A percentile compares a stretch with the other conserved stretches of the same genome.
phyloP scores from a whole-genome alignment of 2,113 vertebrate genomes.

The Sitta europaea region DNA sequence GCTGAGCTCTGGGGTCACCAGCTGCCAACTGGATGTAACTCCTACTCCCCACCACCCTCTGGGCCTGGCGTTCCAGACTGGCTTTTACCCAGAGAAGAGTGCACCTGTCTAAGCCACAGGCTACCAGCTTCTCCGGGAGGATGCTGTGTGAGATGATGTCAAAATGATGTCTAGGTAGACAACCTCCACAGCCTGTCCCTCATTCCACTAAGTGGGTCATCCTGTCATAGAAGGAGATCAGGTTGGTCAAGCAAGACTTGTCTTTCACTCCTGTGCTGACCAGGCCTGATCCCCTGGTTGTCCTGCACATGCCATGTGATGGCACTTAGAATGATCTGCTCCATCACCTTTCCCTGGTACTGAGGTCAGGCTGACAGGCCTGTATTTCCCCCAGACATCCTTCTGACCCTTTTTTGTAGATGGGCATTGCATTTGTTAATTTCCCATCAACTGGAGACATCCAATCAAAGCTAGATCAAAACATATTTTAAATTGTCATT shows the following conservation, averaged over 20 bases:
- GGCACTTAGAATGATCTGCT: neutral
- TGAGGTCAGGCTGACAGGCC: neutral
- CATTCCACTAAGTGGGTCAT: neutral
- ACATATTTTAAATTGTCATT: neutral
- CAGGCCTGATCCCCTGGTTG: no score
- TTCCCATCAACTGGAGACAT: neutral
- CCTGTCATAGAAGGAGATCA: neutral
- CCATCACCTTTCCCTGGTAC: neutral
- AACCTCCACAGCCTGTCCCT: neutral
- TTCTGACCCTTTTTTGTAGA: neutral
- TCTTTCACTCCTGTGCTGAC: neutral
- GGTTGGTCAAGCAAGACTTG: neutral
- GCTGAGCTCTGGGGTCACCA: neutral
- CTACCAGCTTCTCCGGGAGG: neutral
- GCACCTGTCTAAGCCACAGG: neutral
- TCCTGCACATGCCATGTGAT: neutral
- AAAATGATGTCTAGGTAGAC: neutral
- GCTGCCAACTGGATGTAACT: neutral
- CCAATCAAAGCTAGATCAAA: neutral
- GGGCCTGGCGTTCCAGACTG: no score
- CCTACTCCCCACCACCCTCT: neutral
- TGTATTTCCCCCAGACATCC: neutral
- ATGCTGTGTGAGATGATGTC: neutral
- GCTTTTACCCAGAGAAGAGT: neutral
- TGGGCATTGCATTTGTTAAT: neutral